Base-by-base conservation (phyloP, 2,888 invertebrate species). In the Oscheius sp. region DNA sequence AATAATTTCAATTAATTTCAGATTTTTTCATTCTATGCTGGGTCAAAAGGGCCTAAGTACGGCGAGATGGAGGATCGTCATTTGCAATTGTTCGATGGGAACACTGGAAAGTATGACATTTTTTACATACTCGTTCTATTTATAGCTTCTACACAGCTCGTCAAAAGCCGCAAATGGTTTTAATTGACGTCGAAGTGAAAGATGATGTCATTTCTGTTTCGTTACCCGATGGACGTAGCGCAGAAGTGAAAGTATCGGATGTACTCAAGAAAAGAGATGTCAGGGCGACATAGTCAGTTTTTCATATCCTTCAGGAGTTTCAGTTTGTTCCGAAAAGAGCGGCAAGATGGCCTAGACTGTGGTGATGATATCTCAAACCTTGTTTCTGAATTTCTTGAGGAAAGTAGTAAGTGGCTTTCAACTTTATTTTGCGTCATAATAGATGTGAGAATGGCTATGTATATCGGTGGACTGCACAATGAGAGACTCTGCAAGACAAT, bases 311-410 rank as follows among this genome's bases (percentile, higher is more conserved):
- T 77, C 69, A 68, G 72, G 3, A 67, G n/a, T 68, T 70, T 36
- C 56, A 74, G 76, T 41, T 32, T 77, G 5, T 77, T 77, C 69
- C 70, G 72, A 6, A 67, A 71, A 9, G 33, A 66, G 12, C 49
- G 69, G 63, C 72, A 73, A 56, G 77, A 77, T 49, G 77, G 77
- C 5, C 71, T 57, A 36, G 77, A 77, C 44, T 77, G 77, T 63
- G 77, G 77, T 41, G 77, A 77, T 44, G 71, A 70, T 12, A 68
- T 72, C 12, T 65, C 67, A 1, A 32, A 66, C 8, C 14, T 74
- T 47, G 41, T 77, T 1, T 68, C 70, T 1, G 67, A 74, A 6
- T 74, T 66, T 47, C 49, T 74, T 3, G 70, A 71, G 9, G 76
- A 76, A 45, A 44, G 67, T 14, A 57, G 68, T 68, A 30, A 26